Evolutionary conservation across 2,888 invertebrate genomes (phyloP).

Genomic region (Cephus nigrinus): DNA sequence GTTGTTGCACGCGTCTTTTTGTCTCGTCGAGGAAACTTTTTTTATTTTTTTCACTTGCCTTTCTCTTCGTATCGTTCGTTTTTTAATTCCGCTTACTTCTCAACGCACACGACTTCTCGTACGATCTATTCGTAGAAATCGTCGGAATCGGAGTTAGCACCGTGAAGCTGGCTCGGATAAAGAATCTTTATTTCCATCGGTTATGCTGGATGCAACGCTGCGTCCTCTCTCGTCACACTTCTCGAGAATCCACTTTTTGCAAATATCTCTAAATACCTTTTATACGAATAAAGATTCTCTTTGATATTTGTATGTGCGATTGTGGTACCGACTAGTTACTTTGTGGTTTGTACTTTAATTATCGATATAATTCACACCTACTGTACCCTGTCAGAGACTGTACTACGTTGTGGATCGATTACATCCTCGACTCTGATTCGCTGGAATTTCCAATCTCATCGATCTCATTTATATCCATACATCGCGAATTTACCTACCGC

Average conservation of each 20-base stretch:
- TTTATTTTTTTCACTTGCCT: background rate
- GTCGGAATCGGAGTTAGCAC: background rate
- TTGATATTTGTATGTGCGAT: background rate
- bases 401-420: background rate
- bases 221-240: background rate
- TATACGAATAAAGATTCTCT: background rate
- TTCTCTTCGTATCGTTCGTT: background rate
- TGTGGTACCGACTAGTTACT: background rate
- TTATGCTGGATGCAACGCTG: background rate
- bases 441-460: background rate
- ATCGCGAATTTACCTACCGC: background rate
- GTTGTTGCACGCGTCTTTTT: background rate
- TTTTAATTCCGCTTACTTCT: background rate
- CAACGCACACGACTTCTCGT: background rate
- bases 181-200: slow-evolving; percentile 42
- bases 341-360: background rate
- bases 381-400: background rate
- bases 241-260: background rate
- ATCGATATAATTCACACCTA: background rate
- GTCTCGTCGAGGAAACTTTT: background rate
- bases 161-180: slow-evolving; percentile 23
- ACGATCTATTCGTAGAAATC: background rate
- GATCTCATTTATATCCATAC: background rate
- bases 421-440: background rate
- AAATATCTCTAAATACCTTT: background rate